Evolutionary conservation across 2,113 vertebrate genomes (phyloP), one percentile per base, ranked within the genome.

Genomic region (Tupaia chinensis): DNA sequence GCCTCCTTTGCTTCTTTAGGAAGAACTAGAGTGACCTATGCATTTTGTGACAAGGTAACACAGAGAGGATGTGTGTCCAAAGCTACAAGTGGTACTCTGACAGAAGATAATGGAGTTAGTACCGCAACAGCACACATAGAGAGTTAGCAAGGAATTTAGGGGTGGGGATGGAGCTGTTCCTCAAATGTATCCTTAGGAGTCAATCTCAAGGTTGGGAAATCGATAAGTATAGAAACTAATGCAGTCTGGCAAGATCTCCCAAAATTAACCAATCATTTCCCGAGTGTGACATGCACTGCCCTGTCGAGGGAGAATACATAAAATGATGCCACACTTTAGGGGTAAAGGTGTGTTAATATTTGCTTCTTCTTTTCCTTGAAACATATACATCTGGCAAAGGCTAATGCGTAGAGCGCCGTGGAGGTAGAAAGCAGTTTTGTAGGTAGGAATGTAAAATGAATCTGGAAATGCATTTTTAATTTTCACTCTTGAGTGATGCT

Each of bases 101-200:
- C 5, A 66, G 68, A 81, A 66, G 70, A 10, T 3, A 9, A 20
- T 9, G 34, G 16, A 73, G 61, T 22, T 4, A 76, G 63, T 14
- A 3, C 1, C 2, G 72, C 32, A 23, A 11, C 2, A 65, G 53
- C 44, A 77, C 0, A 7, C 1, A 19, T 2, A 56, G 32, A 68
- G 58, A 5, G 19, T 27, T 65, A 3, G 5, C 2, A 56, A 32
- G 68, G 14, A 2, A 27, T 11, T 53, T 69, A 9, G 66, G n/a
- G 14, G 25, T 13, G 70, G 44, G 19, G 5, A 13, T 3, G 78
- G 6, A 56, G 54, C 20, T 60, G 25, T 11, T 78, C 7, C 54
- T 44, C 25, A 63, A 70, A 85, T 20, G 22, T 32, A 68, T 68
- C 32, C 34, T 22, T 60, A 78, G 3, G 10, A 58, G 1, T 74